Evolutionary conservation across 2,797 vertebrate genomes (phyloP).

Genomic region (Microctenopoma stevenorrisi): DNA sequence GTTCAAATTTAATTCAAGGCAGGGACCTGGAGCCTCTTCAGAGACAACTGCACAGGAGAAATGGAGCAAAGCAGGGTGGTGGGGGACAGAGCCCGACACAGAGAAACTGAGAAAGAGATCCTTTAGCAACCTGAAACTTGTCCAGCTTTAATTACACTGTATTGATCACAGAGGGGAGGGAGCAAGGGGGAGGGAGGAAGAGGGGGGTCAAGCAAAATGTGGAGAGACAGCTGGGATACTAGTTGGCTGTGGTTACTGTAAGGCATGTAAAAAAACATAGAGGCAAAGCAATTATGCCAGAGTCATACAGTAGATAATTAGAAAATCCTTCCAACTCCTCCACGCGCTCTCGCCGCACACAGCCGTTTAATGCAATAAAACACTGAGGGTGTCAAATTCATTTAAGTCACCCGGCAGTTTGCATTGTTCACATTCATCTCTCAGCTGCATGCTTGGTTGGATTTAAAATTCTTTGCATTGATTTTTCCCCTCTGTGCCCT

Average conservation of each 20-base stretch:
- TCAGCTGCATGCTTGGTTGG: constrained; percentile 75
- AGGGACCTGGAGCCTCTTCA: constrained; percentile 34
- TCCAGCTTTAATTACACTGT: constrained; percentile 82
- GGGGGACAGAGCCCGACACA: constrained; percentile 21
- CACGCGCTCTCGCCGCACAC: constrained; percentile 35
- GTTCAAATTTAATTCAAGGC: constrained; percentile 54
- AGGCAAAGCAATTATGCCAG: constrained; percentile 56
- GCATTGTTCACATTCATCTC: constrained; percentile 68
- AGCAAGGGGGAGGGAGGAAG: constrained; percentile 17
- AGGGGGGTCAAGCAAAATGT: background rate
- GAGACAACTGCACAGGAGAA: constrained; percentile 46
- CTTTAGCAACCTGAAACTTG: constrained; percentile 69
- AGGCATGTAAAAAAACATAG: constrained; percentile 46
- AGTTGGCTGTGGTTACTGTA: constrained; percentile 66
- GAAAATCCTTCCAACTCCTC: constrained; percentile 57
- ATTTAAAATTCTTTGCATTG: constrained; percentile 85
- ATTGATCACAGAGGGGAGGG: constrained; percentile 76
- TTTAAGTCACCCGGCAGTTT: constrained; percentile 53
- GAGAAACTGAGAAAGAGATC: constrained; percentile 53
- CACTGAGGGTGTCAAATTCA: constrained; percentile 61
- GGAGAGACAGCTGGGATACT: constrained; percentile 50
- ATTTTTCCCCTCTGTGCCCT: constrained; percentile 77
- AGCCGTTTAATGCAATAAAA: constrained; percentile 60
- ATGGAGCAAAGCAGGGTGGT: constrained; percentile 36
- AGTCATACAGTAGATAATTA: constrained; percentile 72